phyloP scores from a whole-genome alignment of 2,113 vertebrate genomes.

The Coptodon bakossiorum region DNA sequence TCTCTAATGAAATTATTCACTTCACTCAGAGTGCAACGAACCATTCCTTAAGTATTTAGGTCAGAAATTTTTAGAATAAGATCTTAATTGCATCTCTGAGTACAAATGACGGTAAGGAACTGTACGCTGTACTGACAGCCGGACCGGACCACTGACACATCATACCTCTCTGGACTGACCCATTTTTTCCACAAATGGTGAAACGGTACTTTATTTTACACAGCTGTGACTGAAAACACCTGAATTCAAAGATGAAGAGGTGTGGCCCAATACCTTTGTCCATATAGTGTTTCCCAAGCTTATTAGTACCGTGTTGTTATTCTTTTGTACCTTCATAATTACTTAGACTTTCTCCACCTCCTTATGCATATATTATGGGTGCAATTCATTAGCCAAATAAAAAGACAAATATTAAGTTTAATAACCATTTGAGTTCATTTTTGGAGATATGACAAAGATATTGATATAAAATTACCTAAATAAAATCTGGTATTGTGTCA shows the following conservation, averaged over 20 bases:
- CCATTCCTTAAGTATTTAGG: background rate
- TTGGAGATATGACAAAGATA: background rate
- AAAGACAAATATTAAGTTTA: background rate
- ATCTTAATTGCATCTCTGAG: background rate
- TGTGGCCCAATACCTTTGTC: rapidly evolving
- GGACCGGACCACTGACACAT: background rate
- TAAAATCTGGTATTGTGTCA: background rate
- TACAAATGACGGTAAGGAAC: background rate
- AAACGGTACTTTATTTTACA: background rate
- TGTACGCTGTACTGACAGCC: rapidly evolving
- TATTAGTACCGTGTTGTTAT: rapidly evolving
- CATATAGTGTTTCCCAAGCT: background rate
- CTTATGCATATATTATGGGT: background rate
- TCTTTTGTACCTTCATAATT: rapidly evolving
- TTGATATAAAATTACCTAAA: background rate
- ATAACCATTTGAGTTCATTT: background rate
- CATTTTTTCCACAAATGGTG: background rate
- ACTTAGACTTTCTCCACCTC: background rate
- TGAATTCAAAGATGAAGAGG: background rate
- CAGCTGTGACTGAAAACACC: background rate
- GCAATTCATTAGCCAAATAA: background rate
- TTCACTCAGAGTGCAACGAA: rapidly evolving
- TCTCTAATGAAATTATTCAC: background rate
- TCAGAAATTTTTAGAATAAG: background rate
- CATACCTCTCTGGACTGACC: background rate